phyloP scores from a whole-genome alignment of 2,797 vertebrate species.

The Margarornis squamiger region DNA sequence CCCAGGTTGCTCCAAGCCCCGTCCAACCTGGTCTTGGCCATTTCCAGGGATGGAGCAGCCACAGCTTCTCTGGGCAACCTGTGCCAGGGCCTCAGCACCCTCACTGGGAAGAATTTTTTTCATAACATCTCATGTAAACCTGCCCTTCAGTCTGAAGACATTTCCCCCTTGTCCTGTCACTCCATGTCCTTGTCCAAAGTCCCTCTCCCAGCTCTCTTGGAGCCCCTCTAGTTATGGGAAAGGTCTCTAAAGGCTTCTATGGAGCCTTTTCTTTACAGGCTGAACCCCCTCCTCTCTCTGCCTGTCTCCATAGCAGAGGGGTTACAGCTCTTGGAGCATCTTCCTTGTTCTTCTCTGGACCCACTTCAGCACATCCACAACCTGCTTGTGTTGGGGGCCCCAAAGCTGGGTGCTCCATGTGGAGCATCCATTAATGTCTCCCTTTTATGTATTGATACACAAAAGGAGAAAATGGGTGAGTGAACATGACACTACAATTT shows the following conservation, averaged over 20 bases:
- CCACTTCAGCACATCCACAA: neutral
- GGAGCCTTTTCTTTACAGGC: neutral
- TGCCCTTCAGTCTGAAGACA: fast-evolving
- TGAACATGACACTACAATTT: neutral
- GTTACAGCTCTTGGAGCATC: fast-evolving
- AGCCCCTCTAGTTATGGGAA: neutral
- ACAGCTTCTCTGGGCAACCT: neutral
- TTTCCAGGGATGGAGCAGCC: neutral
- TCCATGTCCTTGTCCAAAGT: too few species aligned
- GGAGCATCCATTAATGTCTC: neutral
- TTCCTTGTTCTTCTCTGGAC: neutral
- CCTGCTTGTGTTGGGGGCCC: too few species aligned
- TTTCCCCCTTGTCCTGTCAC: neutral
- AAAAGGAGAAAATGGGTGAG: neutral
- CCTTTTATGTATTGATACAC: neutral
- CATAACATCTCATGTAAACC: too few species aligned
- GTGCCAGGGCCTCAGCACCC: fast-evolving
- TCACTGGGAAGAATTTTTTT: neutral
- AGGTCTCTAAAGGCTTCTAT: neutral
- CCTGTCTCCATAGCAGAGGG: neutral
- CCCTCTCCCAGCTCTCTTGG: neutral
- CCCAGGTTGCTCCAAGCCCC: fast-evolving
- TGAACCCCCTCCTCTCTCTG: neutral
- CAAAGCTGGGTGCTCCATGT: neutral
- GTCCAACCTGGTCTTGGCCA: fast-evolving